A percentile compares a stretch with the other conserved stretches of the same genome.
phyloP scores from a whole-genome alignment of 2,797 vertebrate genomes.

The Eremophila alpestris region DNA sequence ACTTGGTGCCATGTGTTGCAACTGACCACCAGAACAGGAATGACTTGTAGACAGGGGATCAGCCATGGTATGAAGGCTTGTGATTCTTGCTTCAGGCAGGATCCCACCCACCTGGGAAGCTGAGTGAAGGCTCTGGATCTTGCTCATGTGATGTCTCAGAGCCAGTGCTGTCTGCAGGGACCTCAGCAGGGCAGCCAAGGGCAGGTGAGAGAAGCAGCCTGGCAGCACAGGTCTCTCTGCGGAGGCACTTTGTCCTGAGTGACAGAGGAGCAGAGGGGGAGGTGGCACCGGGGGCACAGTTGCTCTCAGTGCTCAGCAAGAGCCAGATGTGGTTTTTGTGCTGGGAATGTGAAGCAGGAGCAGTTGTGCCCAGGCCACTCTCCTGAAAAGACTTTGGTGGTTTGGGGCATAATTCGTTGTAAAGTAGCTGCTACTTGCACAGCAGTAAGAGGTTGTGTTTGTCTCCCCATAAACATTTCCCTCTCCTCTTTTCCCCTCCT shows the following conservation, averaged over 20 bases:
- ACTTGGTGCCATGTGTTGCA: background rate
- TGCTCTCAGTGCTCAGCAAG: background rate
- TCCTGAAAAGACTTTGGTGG: background rate
- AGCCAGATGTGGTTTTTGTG: accelerated
- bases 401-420: background rate
- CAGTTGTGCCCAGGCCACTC: background rate
- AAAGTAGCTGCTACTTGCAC: background rate
- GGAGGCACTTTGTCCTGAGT: background rate
- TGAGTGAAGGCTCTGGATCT: background rate
- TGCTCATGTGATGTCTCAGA: background rate
- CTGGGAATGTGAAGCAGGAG: accelerated
- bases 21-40: background rate
- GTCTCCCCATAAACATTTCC: background rate
- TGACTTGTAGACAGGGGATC: background rate
- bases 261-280: background rate
- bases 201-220: background rate
- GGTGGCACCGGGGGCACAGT: background rate
- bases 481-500: background rate
- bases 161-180: background rate
- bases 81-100: background rate
- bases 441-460: background rate
- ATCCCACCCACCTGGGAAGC: background rate
- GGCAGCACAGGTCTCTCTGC: background rate
- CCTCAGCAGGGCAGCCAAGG: background rate
- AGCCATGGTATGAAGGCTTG: background rate